Conservation (phyloP, 2,888 invertebrate species). For the Aromia moschata region DNA sequence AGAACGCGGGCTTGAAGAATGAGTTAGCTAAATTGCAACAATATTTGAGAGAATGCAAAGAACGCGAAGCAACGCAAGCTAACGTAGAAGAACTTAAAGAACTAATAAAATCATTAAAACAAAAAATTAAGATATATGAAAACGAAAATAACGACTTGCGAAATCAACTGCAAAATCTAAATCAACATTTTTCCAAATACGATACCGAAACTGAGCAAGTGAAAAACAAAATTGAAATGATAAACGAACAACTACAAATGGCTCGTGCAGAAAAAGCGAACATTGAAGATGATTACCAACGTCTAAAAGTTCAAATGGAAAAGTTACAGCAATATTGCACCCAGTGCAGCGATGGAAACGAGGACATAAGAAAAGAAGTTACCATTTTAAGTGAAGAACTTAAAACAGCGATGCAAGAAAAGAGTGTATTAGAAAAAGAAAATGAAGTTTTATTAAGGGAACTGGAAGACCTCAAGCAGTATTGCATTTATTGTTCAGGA, state of each 20-base stretch:
- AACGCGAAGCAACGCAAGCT: no score
- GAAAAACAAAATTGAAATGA: neutral
- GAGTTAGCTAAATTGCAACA: constrained; percentile 1
- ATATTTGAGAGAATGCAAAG: no score
- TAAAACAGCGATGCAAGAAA: neutral
- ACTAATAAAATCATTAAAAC: no score
- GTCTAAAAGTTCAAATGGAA: neutral
- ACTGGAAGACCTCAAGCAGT: no score
- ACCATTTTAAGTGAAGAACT: neutral
- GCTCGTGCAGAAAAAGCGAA: neutral
- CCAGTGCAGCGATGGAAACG: neutral
- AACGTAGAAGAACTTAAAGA: no score
- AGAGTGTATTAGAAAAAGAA: neutral
- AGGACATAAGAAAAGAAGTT: neutral
- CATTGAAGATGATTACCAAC: neutral
- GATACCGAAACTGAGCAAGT: neutral
- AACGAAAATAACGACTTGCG: neutral
- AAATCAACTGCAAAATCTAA: neutral
- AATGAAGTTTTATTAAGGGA: neutral
- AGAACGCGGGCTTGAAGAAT: neutral
- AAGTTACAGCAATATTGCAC: neutral
- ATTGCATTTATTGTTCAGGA: no score
- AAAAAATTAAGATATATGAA: no score
- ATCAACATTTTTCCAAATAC: neutral
- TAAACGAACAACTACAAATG: neutral